Evolutionary conservation across 2,113 vertebrate genomes (phyloP), one percentile per base, ranked within the genome.

Genomic region (Malurus cyaneus): DNA sequence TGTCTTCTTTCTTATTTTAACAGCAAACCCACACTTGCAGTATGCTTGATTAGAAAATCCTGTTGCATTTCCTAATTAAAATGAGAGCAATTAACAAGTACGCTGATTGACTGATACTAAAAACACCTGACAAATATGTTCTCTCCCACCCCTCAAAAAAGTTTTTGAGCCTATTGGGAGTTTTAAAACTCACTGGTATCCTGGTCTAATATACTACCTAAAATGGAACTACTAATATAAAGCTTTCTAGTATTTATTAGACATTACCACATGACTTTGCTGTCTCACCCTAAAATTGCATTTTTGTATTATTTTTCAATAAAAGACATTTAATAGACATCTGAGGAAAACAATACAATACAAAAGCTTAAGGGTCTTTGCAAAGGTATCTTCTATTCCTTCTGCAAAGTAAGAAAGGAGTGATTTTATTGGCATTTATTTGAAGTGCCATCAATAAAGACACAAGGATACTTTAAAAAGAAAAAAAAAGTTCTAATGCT

Each of bases 241-340:
- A 64, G 31, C 95, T 79, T 92, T 92, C 88, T 95, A 67, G 49
- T 92, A 87, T 89, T 92, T 85, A 80, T 92, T 71, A 88, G 67
- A 88, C 71, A 16, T 96, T 80, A 80, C 61, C 56, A 59, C 85
- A 87, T 86, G 60, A 81, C 65, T 94, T 89, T 86, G 92, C 86
- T 71, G 94, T 85, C 85, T 71, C 76, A 78, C 69, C 69, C 84
- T 91, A 95, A 79, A 95, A 94, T 52, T 86, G 65, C 76, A 87
- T 86, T 90, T 91, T 88, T 80, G 56, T 81, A 89, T 81, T 94
- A 85, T 69, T 96, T 95, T 97, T 96, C 94, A 82, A 92, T 42
- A 96, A 61, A 88, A 96, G 70, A 96, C 88, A 97, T 91, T 97
- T 97, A 93, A 96, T 77, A 96, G 93, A 96, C 83, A 95, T 95